Base-by-base conservation (phyloP, 2,888 invertebrate species). In the Spilosoma lubricipeda region DNA sequence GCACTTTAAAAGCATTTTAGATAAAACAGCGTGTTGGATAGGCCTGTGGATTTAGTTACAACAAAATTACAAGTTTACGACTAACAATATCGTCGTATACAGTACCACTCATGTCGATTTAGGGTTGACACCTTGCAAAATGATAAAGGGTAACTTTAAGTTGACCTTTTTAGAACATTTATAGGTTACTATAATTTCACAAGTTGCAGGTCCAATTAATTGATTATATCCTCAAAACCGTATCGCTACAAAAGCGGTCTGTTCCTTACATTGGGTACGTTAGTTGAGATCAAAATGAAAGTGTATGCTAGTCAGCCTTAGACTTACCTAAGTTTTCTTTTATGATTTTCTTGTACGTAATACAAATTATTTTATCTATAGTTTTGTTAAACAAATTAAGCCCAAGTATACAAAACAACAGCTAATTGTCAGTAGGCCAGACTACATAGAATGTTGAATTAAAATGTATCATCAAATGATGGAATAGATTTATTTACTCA, bases 11-110 rank as follows among this genome's bases (percentile, higher is more conserved):
- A 92, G 89, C 91, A 90, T 93, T 93, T 93, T 90, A 93, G 93
- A 93, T 93, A 93, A 92, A 90, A 90, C 86, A 85, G 89, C 87
- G 86, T 90, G 89, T 90, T 85, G 80, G 90, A 91, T 91, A 89
- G 88, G 90, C 86, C 88, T 88, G 87, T 89, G 90, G 90, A 91
- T 91, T 92, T 90, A 90, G 93, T 92, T 90, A 93, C 93, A 90
- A 93, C 91, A 93, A 93, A 92, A 93, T 92, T 91, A 94, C 93
- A 92, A 89, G 89, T 94, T 94, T 94, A 94, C 90, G 92, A 92
- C 86, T 88, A 87, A 90, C 91, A 90, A 92, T 93, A 93, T 92
- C 88, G 90, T 92, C 88, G 90, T 90, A 88, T 89, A 90, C 86
- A 76, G 87, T 86, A 88, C 86, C 88, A 86, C 88, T 92, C 86